Conservation (phyloP, 2,113 vertebrate species). For the Puffinus mauretanicus region DNA sequence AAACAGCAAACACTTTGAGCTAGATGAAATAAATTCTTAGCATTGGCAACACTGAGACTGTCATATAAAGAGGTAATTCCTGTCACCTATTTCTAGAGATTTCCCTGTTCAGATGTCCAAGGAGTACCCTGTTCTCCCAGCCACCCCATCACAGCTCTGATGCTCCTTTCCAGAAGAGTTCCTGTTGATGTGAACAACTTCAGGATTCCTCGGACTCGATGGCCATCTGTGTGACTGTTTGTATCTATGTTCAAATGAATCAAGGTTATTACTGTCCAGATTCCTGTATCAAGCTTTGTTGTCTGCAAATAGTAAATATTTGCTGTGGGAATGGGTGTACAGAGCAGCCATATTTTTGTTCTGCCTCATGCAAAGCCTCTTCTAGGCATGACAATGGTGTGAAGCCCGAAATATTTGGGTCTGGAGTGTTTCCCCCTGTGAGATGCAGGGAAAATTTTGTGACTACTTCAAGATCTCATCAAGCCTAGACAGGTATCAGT, state of each 20-base stretch:
- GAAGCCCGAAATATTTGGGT: not conserved
- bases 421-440: not conserved
- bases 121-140: not conserved
- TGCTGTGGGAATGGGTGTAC: not conserved
- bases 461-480: not conserved
- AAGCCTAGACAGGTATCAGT: not conserved
- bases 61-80: not conserved
- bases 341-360: not conserved
- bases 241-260: not conserved
- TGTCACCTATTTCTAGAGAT: not conserved
- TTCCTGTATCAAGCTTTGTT: not conserved
- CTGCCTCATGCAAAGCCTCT: not conserved
- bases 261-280: not conserved
- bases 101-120: not conserved
- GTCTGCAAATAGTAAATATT: not conserved
- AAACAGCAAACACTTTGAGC: not conserved
- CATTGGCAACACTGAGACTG: not conserved
- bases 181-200: not conserved
- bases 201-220: not conserved
- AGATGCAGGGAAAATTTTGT: not conserved
- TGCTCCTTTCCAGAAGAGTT: not conserved
- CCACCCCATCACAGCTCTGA: not conserved
- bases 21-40: not conserved
- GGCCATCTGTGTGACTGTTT: not conserved
- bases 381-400: not conserved